Percentiles rank a stretch among this genome's conserved stretches.
These are phyloP conservation scores for Sarcophaga rosellei DNA, from an alignment of 2,888 invertebrate species.

Conservation along the genomic window DNA sequence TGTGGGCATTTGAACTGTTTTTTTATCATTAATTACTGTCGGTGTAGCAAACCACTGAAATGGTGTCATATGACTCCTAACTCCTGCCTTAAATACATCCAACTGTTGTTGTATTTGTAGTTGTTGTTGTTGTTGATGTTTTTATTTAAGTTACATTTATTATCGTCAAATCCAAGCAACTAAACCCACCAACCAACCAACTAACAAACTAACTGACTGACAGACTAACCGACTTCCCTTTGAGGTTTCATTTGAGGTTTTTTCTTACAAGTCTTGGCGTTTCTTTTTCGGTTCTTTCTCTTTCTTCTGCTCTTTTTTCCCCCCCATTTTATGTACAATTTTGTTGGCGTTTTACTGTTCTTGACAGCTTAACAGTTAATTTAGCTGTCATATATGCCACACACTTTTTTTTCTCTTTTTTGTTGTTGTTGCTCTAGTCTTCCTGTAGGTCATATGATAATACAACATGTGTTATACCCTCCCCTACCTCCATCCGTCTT, in stretches of 20 bases:
- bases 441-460: constrained; percentile 61
- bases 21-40: neutral
- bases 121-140: no score
- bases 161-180: neutral
- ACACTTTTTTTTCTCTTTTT: neutral
- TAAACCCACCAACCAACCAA: no score
- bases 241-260: constrained; percentile 17
- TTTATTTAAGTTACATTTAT: neutral
- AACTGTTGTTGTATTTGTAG: no score
- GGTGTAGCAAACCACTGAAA: neutral
- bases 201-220: no score
- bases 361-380: constrained; percentile 69
- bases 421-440: constrained; percentile 16
- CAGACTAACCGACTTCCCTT: constrained; percentile 20
- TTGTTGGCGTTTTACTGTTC: constrained; percentile 57
- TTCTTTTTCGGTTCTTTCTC: no score
- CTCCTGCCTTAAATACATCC: no score
- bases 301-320: neutral
- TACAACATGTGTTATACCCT: constrained; percentile 14
- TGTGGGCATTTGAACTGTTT: no score
- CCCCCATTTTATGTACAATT: constrained; percentile 6
- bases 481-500: no score
- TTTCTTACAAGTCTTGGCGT: constrained; percentile 4
- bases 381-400: constrained; percentile 64
- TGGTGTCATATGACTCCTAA: neutral